Percentiles rank a stretch among this genome's conserved stretches.
Conservation (phyloP, 2,113 vertebrate genomes). For the Passer montanus region DNA sequence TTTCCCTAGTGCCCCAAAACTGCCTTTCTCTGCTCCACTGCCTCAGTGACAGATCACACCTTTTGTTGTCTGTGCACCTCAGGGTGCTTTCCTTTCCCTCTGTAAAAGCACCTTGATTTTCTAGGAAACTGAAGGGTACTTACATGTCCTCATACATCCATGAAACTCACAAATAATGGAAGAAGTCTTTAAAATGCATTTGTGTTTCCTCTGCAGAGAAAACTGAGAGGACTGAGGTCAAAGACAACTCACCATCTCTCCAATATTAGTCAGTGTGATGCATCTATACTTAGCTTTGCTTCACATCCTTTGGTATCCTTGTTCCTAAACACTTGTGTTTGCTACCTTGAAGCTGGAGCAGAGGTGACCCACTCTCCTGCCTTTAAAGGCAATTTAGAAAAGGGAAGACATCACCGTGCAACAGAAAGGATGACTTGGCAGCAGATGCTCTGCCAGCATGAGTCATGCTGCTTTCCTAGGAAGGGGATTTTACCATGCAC, state of each 20-base stretch:
- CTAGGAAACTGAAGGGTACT: not conserved
- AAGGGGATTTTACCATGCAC: not conserved
- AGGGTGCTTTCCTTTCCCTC: not conserved
- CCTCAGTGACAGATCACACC: not conserved
- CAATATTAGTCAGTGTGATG: not conserved
- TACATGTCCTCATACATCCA: not conserved
- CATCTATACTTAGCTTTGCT: not conserved
- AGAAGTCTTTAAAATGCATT: not conserved
- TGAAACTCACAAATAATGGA: not conserved
- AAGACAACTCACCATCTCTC: not conserved
- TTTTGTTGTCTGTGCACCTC: not conserved
- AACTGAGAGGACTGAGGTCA: slow-evolving; percentile 3
- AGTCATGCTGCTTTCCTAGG: not conserved
- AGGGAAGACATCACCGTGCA: not conserved
- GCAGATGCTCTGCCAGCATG: not conserved
- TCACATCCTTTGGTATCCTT: not conserved
- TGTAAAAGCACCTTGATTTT: not conserved
- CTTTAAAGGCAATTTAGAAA: not conserved
- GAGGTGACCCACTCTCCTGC: not conserved
- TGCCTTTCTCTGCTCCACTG: not conserved
- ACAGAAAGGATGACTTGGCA: not conserved
- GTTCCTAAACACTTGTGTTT: not conserved
- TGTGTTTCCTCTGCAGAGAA: slow-evolving; percentile 5
- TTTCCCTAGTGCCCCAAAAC: not conserved
- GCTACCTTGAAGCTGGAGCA: not conserved